A percentile compares a stretch with the other conserved stretches of the same genome.
These are phyloP conservation scores for Tachystola acroxantha DNA, from an alignment of 2,888 invertebrate species.

Conservation along the genomic window DNA sequence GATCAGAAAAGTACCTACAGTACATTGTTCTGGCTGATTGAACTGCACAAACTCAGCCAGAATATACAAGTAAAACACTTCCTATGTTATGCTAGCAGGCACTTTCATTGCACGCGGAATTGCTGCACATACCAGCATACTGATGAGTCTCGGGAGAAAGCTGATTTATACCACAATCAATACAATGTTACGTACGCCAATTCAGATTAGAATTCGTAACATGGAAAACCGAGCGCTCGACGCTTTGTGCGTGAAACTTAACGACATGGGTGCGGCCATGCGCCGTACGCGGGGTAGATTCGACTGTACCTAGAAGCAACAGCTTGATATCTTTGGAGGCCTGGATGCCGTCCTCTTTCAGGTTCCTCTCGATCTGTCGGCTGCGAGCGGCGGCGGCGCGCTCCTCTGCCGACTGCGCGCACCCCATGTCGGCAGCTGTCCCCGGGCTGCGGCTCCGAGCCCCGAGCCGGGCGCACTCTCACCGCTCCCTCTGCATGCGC, in stretches of 20 bases:
- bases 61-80: conserved; percentile 21
- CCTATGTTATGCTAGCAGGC: conserved; percentile 38
- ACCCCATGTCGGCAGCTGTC: conserved; percentile 91
- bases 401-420: conserved; percentile 99
- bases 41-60: conserved; percentile 2
- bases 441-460: conserved; percentile 69
- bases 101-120: conserved; percentile 62
- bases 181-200: conserved; percentile 1
- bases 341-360: conserved; percentile 99
- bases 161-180: conserved; percentile 14
- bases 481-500: conserved; percentile 79
- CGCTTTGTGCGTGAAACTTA: conserved; percentile 7
- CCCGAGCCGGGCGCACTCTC: conserved; percentile 79
- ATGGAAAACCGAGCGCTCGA: neutral
- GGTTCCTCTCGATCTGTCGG: conserved; percentile 97
- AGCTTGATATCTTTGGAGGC: conserved; percentile 99
- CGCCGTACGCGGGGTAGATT: conserved; percentile 19
- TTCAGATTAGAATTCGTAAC: neutral
- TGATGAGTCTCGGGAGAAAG: conserved; percentile 61
- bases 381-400: conserved; percentile 98
- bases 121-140: conserved; percentile 51
- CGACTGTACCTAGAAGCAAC: conserved; percentile 91
- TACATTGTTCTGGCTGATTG: conserved; percentile 4
- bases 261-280: conserved; percentile 63
- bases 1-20: no score